Evolutionary conservation across 2,113 vertebrate species (phyloP).

Genomic region (Urocynchramus pylzowi): DNA sequence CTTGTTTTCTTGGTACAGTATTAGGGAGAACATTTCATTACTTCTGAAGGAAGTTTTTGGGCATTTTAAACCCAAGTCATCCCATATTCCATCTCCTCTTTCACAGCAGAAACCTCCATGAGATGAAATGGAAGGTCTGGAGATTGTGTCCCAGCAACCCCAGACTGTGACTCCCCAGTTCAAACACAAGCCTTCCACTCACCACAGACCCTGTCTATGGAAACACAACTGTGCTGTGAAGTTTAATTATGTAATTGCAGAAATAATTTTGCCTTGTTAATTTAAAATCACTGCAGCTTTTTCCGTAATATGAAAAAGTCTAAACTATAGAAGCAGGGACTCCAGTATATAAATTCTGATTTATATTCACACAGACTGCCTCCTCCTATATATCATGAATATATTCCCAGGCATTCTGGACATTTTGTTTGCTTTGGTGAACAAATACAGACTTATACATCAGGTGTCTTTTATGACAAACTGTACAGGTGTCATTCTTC

Average conservation of each 20-base stretch:
- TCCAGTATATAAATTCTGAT: neutral
- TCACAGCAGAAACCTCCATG: neutral
- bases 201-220: rapidly evolving
- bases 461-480: neutral
- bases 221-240: neutral
- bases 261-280: neutral
- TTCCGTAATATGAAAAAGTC: neutral
- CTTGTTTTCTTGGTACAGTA: neutral
- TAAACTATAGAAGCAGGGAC: neutral
- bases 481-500: neutral
- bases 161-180: neutral
- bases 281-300: neutral
- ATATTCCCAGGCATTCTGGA: neutral
- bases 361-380: neutral
- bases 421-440: neutral
- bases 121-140: neutral
- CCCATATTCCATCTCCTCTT: neutral
- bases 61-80: neutral
- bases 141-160: neutral
- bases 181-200: neutral
- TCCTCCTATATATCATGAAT: neutral
- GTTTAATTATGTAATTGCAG: neutral
- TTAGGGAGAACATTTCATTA: neutral
- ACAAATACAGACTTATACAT: neutral
- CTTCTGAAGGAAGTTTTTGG: neutral